Conservation (phyloP, 35 echinoderm and acorn worm genomes). For the Diadema setosum region DNA sequence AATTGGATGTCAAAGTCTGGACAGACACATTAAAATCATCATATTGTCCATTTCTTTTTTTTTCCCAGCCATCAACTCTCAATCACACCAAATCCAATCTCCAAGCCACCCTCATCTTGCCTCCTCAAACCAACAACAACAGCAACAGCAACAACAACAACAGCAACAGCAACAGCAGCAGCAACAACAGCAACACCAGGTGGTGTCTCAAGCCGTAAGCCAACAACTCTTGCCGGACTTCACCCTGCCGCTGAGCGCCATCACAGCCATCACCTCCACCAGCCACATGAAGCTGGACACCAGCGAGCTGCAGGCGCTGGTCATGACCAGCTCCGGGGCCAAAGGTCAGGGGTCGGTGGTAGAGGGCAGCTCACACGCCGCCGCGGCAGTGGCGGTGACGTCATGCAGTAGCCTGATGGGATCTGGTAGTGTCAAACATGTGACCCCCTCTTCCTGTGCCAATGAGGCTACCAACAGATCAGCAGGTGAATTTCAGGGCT, state of each 20-base stretch:
- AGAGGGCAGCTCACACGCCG: background rate
- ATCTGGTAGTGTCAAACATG: background rate
- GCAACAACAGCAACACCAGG: too few species aligned
- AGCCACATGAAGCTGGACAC: background rate
- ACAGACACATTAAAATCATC: too few species aligned
- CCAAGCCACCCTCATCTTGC: conserved; percentile 25
- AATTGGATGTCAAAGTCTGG: too few species aligned
- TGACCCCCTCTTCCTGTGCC: background rate
- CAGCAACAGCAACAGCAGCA: background rate
- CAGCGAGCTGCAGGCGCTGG: background rate
- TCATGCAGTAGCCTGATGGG: background rate
- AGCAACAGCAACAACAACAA: conserved; percentile 22
- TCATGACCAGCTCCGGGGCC: background rate
- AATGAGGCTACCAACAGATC: background rate
- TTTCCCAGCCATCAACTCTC: conserved; percentile 38
- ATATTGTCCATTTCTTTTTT: conserved; percentile 17
- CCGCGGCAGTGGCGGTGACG: background rate
- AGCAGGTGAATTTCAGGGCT: background rate
- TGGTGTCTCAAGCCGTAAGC: background rate
- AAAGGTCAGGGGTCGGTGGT: background rate
- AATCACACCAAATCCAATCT: conserved; percentile 10
- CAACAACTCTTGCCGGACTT: conserved; percentile 12
- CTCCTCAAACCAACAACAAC: conserved; percentile 5
- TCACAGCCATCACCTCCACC: background rate
- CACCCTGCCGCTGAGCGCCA: background rate